Conservation (phyloP, 92 coral and sea anemone genomes). For the Porites cylindrica region DNA sequence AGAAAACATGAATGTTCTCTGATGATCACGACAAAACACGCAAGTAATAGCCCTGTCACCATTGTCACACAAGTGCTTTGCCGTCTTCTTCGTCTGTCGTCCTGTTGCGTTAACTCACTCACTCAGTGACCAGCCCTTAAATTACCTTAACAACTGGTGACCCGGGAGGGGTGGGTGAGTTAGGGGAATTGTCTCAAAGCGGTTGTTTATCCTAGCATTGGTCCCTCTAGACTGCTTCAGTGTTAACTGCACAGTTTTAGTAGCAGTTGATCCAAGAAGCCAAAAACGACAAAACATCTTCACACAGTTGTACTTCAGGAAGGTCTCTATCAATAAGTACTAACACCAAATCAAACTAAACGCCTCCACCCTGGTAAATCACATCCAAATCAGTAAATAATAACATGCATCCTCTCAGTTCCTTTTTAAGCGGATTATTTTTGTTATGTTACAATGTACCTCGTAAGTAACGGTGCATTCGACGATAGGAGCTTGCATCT, state of each 20-base stretch:
- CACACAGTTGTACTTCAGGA: too few relatives aligned
- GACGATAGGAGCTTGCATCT: slow-evolving; percentile 54
- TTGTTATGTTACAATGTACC: slow-evolving; percentile 40
- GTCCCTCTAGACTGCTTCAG: slow-evolving; percentile 74
- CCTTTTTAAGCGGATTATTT: background rate
- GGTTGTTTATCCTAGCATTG: background rate
- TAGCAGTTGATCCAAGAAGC: slow-evolving; percentile 58
- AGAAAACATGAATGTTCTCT: too few relatives aligned
- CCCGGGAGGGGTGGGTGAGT: slow-evolving; percentile 44
- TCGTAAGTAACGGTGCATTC: slow-evolving; percentile 76
- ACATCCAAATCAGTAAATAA: too few relatives aligned
- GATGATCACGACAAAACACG: too few relatives aligned
- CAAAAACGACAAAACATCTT: too few relatives aligned
- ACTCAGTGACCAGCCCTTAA: too few relatives aligned
- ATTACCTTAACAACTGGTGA: slow-evolving; percentile 14
- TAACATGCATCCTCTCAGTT: background rate
- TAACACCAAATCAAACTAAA: background rate
- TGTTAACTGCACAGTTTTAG: slow-evolving; percentile 68
- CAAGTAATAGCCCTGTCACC: too few relatives aligned
- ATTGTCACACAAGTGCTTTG: too few relatives aligned
- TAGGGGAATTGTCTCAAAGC: slow-evolving; percentile 19
- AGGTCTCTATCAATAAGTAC: background rate
- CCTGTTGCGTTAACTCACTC: too few relatives aligned
- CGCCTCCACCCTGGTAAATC: background rate
- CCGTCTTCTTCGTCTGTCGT: too few relatives aligned